Percentiles rank a stretch among this genome's conserved stretches.
phyloP scores from a whole-genome alignment of 2,888 invertebrate species.

The Limenitis camilla region DNA sequence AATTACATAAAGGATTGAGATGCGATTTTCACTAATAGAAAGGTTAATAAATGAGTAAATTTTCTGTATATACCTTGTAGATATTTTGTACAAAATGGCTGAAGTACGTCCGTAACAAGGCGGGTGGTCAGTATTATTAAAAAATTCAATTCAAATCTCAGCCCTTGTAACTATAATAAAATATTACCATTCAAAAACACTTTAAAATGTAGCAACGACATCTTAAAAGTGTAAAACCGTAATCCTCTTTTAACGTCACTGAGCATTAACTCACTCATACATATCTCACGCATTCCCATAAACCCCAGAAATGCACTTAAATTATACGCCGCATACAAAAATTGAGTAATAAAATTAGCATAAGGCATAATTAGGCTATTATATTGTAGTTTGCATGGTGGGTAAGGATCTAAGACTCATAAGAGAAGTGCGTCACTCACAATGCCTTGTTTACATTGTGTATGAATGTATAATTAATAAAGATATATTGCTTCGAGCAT shows the following conservation, averaged over 20 bases:
- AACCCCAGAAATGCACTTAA: conserved; percentile 35
- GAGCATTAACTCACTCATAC: conserved; percentile 32
- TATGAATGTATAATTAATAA: conserved; percentile 70
- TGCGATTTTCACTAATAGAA: too few relatives aligned
- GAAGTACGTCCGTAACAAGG: too few relatives aligned
- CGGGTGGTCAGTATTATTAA: too few relatives aligned
- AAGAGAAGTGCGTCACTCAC: conserved; percentile 31
- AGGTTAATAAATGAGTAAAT: too few relatives aligned
- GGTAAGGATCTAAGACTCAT: conserved; percentile 52
- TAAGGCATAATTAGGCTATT: conserved; percentile 69
- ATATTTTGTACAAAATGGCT: too few relatives aligned
- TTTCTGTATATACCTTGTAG: too few relatives aligned
- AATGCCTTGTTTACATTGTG: conserved; percentile 66
- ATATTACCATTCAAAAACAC: conserved; percentile 18
- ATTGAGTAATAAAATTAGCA: conserved; percentile 61
- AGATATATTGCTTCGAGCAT: conserved; percentile 56
- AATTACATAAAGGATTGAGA: too few relatives aligned
- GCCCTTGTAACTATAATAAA: conserved; percentile 3
- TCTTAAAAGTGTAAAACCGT: conserved; percentile 15
- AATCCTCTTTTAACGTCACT: conserved; percentile 39
- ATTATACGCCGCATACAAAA: conserved; percentile 54
- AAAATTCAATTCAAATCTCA: conserved; percentile 1
- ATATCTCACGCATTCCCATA: conserved; percentile 46
- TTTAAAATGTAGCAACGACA: conserved; percentile 18
- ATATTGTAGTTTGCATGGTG: conserved; percentile 62